phyloP scores from a whole-genome alignment of 2,888 invertebrate genomes.

The Alsophila aescularia region DNA sequence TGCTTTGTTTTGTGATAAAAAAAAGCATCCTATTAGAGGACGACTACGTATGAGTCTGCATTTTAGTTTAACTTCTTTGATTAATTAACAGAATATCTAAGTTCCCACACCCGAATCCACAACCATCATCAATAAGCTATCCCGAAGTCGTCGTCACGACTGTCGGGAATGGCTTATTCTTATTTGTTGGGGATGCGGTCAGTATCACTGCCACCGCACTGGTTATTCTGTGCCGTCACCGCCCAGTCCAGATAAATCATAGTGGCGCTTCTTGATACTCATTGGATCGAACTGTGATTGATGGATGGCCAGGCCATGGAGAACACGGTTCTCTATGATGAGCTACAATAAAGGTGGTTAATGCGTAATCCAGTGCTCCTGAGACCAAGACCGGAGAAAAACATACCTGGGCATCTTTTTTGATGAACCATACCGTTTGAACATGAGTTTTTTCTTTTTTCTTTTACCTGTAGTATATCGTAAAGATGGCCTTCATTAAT shows the following conservation, averaged over 20 bases:
- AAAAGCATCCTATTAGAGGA: too few relatives aligned
- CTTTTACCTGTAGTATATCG: too few relatives aligned
- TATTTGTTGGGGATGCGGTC: too few relatives aligned
- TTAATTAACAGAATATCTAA: not conserved
- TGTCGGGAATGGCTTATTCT: too few relatives aligned
- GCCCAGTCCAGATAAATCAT: conserved; percentile 66
- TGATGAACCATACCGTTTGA: too few relatives aligned
- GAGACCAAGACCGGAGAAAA: not conserved
- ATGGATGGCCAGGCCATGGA: conserved; percentile 45
- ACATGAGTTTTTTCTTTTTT: too few relatives aligned
- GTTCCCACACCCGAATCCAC: conserved; percentile 4
- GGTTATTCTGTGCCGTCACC: too few relatives aligned
- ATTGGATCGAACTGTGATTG: conserved; percentile 74
- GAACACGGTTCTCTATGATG: not conserved
- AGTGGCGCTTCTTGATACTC: conserved; percentile 77
- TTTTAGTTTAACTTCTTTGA: not conserved
- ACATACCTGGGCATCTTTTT: too few relatives aligned
- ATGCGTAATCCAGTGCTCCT: conserved; percentile 11
- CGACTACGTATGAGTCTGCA: too few relatives aligned
- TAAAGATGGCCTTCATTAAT: too few relatives aligned
- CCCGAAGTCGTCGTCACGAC: conserved; percentile 7
- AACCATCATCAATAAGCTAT: conserved; percentile 9
- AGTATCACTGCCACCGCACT: too few relatives aligned
- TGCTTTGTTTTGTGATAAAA: too few relatives aligned
- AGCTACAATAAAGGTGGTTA: conserved; percentile 1